These are phyloP conservation scores for Scyliorhinus canicula DNA, from an alignment of 2,797 vertebrate genomes.

Conservation along the genomic window DNA sequence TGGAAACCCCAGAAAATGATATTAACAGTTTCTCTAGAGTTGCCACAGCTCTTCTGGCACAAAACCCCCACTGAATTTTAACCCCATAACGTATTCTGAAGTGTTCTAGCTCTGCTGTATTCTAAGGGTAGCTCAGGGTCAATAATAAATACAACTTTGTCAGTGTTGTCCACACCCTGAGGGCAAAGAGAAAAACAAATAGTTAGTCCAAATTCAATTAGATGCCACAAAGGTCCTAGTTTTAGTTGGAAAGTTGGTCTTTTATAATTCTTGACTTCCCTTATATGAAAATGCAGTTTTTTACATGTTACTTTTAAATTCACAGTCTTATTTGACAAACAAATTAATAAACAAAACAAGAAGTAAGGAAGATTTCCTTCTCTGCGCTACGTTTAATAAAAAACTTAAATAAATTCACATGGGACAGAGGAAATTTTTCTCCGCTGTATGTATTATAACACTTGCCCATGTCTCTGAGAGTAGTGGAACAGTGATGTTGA, in stretches of 20 bases:
- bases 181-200: neutral
- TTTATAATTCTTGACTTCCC: neutral
- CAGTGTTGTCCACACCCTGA: neutral
- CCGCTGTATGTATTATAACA: neutral
- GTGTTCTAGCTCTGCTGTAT: neutral
- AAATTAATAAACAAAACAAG: neutral
- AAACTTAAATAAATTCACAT: slow-evolving; percentile 33
- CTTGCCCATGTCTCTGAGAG: slow-evolving; percentile 76
- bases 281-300: slow-evolving; percentile 7
- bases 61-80: neutral
- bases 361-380: neutral
- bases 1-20: neutral
- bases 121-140: neutral
- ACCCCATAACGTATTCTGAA: neutral
- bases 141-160: neutral
- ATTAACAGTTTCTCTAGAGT: neutral
- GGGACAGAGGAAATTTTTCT: neutral
- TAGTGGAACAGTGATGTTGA: slow-evolving; percentile 81
- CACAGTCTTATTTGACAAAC: neutral
- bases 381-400: neutral
- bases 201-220: neutral
- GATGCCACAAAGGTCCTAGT: neutral
- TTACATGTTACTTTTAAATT: neutral
- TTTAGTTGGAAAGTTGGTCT: slow-evolving; percentile 9
- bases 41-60: neutral